Evolutionary conservation across 2,797 vertebrate species (phyloP).

Genomic region (Fistularia commersonii): DNA sequence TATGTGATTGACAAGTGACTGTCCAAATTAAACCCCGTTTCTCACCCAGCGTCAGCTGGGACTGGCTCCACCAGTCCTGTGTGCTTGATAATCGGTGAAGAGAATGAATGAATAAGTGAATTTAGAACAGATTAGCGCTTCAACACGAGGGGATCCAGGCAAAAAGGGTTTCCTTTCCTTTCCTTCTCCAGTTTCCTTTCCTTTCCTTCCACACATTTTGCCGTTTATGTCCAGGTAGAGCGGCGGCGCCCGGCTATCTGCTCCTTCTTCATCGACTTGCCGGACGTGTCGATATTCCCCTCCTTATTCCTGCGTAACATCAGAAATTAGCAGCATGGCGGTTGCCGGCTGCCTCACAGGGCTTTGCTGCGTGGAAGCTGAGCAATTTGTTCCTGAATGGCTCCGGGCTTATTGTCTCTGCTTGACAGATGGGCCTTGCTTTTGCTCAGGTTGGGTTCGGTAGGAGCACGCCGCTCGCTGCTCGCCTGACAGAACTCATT

Average conservation of each 20-base stretch:
- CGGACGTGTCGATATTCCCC: slow-evolving; percentile 42
- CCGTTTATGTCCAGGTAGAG: slow-evolving; percentile 1
- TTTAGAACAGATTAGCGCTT: too few species aligned
- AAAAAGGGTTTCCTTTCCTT: too few species aligned
- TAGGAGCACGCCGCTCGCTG: slow-evolving; percentile 36
- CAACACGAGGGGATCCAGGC: too few species aligned
- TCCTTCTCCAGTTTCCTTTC: too few species aligned
- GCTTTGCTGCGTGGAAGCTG: slow-evolving; percentile 52
- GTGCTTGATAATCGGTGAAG: too few species aligned
- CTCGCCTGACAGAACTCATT: slow-evolving; percentile 71
- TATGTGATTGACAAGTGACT: too few species aligned
- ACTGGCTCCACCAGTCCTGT: too few species aligned
- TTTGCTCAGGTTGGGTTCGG: slow-evolving; percentile 61
- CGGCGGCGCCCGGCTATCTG: slow-evolving; percentile 31
- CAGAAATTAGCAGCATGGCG: slow-evolving; percentile 36
- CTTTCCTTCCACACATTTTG: slow-evolving; percentile 6
- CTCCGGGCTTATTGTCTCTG: slow-evolving; percentile 65
- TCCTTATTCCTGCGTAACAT: slow-evolving; percentile 21
- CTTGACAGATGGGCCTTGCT: slow-evolving; percentile 70
- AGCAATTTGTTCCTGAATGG: slow-evolving; percentile 72
- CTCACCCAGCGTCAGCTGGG: too few species aligned
- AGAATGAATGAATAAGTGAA: too few species aligned
- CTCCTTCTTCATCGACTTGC: slow-evolving; percentile 50
- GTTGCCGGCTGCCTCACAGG: slow-evolving; percentile 36
- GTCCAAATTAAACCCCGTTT: too few species aligned